Conservation (phyloP, 2,113 vertebrate genomes). For the Pyrgilauda ruficollis region DNA sequence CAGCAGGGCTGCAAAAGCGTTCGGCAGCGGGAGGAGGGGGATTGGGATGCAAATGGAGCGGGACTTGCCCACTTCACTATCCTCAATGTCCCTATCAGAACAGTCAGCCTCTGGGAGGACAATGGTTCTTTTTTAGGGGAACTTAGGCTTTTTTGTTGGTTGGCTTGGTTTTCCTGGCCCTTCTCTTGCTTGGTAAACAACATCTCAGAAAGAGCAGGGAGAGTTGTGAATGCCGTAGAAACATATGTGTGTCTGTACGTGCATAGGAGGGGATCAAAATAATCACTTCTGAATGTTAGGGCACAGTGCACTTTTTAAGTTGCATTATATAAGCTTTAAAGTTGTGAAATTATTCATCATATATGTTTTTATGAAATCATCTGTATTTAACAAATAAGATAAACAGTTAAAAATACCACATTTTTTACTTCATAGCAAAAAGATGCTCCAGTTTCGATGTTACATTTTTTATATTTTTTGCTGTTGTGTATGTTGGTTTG, state of each 20-base stretch:
- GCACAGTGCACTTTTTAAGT: not conserved
- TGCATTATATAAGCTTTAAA: not conserved
- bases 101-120: not conserved
- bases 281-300: not conserved
- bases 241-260: not conserved
- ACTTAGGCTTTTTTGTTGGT: not conserved
- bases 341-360: not conserved
- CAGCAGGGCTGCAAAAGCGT: not conserved
- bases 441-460: not conserved
- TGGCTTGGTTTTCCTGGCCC: not conserved
- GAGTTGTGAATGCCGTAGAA: not conserved
- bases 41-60: conserved; percentile 13
- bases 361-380: not conserved
- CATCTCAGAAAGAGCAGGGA: not conserved
- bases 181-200: conserved; percentile 16
- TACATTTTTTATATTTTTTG: not conserved
- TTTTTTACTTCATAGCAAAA: not conserved
- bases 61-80: not conserved
- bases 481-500: not conserved
- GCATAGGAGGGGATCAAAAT: not conserved
- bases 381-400: not conserved
- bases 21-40: not conserved
- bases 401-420: not conserved
- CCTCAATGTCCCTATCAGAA: not conserved
- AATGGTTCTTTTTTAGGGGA: not conserved